phyloP scores from a whole-genome alignment of 2,113 vertebrate species.

The Litocranius walleri region DNA sequence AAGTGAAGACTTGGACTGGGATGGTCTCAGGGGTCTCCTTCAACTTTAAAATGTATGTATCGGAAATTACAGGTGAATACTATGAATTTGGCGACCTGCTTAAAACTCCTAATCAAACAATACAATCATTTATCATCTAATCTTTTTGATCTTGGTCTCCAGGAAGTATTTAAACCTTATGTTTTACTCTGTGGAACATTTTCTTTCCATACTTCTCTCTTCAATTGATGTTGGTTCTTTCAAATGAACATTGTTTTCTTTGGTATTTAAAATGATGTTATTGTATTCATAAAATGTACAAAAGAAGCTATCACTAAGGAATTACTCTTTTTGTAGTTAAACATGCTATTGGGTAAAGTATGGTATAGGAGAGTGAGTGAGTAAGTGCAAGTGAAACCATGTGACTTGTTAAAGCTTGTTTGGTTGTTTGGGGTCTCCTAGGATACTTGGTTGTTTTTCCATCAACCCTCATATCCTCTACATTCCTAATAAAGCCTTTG shows the following conservation, averaged over 20 bases:
- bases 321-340: slow-evolving; percentile 45
- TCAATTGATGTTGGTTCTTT: neutral
- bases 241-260: slow-evolving; percentile 18
- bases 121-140: neutral
- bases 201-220: neutral
- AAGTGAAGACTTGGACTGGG: neutral
- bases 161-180: neutral
- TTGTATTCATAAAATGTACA: neutral
- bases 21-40: neutral
- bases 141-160: neutral
- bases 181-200: neutral
- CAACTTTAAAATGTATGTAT: neutral
- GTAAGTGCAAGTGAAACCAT: slow-evolving; percentile 43
- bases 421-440: slow-evolving; percentile 67
- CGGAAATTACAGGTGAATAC: neutral
- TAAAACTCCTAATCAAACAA: neutral
- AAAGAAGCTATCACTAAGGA: neutral
- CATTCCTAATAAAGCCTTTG: slow-evolving; percentile 62
- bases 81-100: neutral
- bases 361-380: slow-evolving; percentile 48
- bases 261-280: neutral
- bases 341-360: neutral
- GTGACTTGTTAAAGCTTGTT: slow-evolving; percentile 46
- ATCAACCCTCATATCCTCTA: slow-evolving; percentile 51
- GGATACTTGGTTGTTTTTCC: slow-evolving; percentile 68